Evolutionary conservation across 2,113 vertebrate genomes (phyloP), one percentile per base, ranked within the genome.

Genomic region (Bucco capensis): DNA sequence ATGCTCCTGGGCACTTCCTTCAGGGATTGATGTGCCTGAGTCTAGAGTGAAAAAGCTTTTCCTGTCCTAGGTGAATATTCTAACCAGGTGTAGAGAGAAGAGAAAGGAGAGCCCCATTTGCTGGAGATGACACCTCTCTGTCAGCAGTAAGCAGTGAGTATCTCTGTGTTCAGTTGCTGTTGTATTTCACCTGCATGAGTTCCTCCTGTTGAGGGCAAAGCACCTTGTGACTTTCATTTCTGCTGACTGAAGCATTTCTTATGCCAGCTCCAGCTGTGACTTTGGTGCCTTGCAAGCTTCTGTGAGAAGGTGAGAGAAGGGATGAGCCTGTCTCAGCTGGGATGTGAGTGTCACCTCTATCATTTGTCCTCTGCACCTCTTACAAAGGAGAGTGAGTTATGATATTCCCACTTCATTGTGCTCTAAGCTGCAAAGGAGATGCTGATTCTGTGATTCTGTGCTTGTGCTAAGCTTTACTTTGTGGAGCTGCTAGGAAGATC

Each of bases 111-210:
- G 38, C 8, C 30, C 10, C 1, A 0, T n/a, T 82, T 88, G 25
- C 75, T 38, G 86, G 67, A 49, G 53, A 17, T 49, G 42, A 14
- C 50, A 50, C 53, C 21, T 53, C 13, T 57, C 33, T 38, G 40
- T 12, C n/a, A n/a, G n/a, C n/a, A n/a, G n/a, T n/a, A n/a, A 23
- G 64, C 38, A 47, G 95, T 83, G 88, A 91, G 88, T 90, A 83
- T 88, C 79, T 69, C n/a, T 79, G 40, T 57, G 88, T 67, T 11
- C 21, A 27, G 6, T 27, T 89, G 49, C 33, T 33, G 35, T 46
- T 73, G 31, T 65, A 2, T 70, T 77, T 77, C 76, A 73, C 28
- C 25, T 50, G 21, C 50, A 16, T 14, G 25, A 81, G 24, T 7
- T 51, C 25, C 53, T 14, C 4, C 2, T 18, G 72, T 72, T 14